Conservation (phyloP, 2,797 vertebrate species). For the Acipenser transmontanus region DNA sequence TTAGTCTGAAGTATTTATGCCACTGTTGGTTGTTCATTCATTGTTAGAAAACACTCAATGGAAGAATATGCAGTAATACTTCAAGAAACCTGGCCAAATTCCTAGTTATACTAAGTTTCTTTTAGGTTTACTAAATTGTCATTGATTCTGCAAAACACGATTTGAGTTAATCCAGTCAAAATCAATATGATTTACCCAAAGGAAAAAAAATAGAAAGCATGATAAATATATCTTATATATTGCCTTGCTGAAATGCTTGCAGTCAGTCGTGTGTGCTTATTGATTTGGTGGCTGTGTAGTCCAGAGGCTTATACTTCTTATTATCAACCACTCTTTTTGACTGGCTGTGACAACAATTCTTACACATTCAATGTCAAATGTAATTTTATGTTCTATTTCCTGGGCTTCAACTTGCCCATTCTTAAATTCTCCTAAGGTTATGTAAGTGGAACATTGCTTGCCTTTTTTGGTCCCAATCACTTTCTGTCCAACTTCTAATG, state of each 20-base stretch:
- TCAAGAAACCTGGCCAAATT: no score
- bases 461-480: constrained; percentile 72
- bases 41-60: no score
- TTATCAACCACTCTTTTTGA: constrained; percentile 94
- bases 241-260: constrained; percentile 30
- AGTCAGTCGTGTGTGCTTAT: constrained; percentile 44
- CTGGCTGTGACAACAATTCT: constrained; percentile 84
- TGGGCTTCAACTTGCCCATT: constrained; percentile 87
- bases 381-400: constrained; percentile 83
- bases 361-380: constrained; percentile 86
- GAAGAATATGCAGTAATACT: no score
- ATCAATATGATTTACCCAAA: background rate
- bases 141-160: no score
- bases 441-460: constrained; percentile 77
- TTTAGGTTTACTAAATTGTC: no score
- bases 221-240: constrained; percentile 29
- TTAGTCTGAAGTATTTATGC: no score
- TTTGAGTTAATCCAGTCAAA: no score
- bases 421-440: constrained; percentile 87
- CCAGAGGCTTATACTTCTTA: constrained; percentile 90
- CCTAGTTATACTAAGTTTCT: no score
- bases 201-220: background rate
- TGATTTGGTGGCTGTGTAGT: constrained; percentile 75
- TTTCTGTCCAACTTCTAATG: constrained; percentile 85
- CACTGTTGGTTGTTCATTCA: no score